A percentile compares a stretch with the other conserved stretches of the same genome.
Conservation (phyloP, 1,140 invertebrate genomes). For the Linepithema humile region DNA sequence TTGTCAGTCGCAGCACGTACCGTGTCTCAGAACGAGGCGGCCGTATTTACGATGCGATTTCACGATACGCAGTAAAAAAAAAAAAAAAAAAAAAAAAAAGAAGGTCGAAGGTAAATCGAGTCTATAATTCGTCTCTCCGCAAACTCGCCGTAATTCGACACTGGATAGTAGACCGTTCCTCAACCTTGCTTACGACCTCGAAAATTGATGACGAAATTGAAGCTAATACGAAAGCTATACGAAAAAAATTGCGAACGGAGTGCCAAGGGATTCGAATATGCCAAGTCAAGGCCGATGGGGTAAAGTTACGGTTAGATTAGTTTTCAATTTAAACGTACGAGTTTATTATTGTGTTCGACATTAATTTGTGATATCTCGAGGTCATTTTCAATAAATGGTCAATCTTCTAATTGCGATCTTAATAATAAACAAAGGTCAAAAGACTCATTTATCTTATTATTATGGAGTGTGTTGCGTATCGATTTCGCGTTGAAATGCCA, state of each 20-base stretch:
- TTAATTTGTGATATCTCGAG: not conserved
- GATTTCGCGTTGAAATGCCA: not conserved
- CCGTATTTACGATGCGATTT: slow-evolving; percentile 53
- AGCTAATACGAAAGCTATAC: not conserved
- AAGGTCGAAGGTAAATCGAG: slow-evolving; percentile 26
- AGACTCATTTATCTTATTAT: not conserved
- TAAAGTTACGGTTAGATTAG: not conserved
- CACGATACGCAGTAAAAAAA: no score
- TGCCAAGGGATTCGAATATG: not conserved
- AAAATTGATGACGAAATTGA: slow-evolving; percentile 9
- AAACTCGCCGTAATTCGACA: slow-evolving; percentile 25
- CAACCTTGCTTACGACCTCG: not conserved
- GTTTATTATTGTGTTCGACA: not conserved
- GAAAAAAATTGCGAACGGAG: not conserved
- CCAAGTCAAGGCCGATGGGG: not conserved
- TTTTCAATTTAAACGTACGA: not conserved
- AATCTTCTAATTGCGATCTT: not conserved
- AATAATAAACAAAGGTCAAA: not conserved
- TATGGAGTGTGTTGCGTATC: not conserved
- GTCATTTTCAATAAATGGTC: not conserved
- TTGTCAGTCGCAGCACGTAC: slow-evolving; percentile 50
- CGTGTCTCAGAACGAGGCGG: slow-evolving; percentile 50
- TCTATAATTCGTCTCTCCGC: slow-evolving; percentile 27
- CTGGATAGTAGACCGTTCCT: not conserved
- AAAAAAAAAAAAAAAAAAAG: no score